Evolutionary conservation across 1,140 invertebrate species (phyloP), one percentile per base, ranked within the genome.

Genomic region (Agrilus planipennis): DNA sequence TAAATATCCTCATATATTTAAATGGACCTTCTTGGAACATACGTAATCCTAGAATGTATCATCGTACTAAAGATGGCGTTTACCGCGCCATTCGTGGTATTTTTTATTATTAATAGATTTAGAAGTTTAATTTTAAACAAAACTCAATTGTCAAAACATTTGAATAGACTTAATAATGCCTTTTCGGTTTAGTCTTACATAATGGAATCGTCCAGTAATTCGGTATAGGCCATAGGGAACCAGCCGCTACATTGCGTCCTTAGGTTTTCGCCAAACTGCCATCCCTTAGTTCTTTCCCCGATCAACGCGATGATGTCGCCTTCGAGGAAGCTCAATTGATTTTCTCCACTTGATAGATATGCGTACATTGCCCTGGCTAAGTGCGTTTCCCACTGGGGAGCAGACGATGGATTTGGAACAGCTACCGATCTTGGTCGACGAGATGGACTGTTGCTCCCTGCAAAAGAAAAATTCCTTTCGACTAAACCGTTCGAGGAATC

Each of bases 221-320:
- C 89, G 20, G 89, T 92, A 54, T 93, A 95, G 7, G 90, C 89
- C 22, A 92, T 65, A 1, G 89, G 90, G 63, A 94, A 93, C 90
- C 90, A 94, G 11, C 90, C 90, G 43, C 86, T 83, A 52, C 84
- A 76, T 57, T 89, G 84, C 16, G 84, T 91, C 11, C 88, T 71
- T 42, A 89, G 62, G 63, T 94, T 93, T 60, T 93, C 88, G 16
- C 89, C 89, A 57, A 90, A 94, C 60, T 94, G 89, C 89, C 89
- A 95, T 29, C 90, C 89, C 60, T 91, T 90, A 54, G 86, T 89
- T 44, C 87, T 73, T 51, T 90, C 87, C 58, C 89, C 90, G 46
- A 92, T 79, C 44, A 93, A 62, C 5, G 84, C 80, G 16, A 94
- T 82, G 38, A 88, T 69, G 63, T 94, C 90, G 46, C 88, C 88